Conservation (phyloP, 2,797 vertebrate species). For the Meda fulgida region DNA sequence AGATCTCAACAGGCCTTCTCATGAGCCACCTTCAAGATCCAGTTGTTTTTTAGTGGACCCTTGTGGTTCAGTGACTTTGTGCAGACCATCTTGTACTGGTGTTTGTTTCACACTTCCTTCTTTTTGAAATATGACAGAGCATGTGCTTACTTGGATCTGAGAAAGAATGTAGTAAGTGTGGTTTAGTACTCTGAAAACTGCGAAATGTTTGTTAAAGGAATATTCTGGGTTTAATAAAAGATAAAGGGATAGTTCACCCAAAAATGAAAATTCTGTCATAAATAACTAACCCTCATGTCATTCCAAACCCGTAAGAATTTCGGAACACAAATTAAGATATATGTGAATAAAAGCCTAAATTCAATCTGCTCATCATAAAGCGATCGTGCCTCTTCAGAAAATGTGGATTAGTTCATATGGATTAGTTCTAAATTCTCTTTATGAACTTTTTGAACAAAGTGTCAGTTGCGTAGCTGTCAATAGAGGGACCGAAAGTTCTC, state of each 20-base stretch:
- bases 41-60: conserved; percentile 1
- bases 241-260: too few relatives aligned
- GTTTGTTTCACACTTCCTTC: conserved; percentile 16
- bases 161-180: background rate
- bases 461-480: too few relatives aligned
- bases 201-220: background rate
- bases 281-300: too few relatives aligned
- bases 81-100: background rate
- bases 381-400: too few relatives aligned
- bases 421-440: too few relatives aligned
- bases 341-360: too few relatives aligned
- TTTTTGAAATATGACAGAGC: background rate
- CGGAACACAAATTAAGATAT: background rate
- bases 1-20: background rate
- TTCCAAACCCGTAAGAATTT: background rate
- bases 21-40: background rate
- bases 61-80: background rate
- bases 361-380: too few relatives aligned
- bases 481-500: too few relatives aligned
- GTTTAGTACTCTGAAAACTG: conserved; percentile 6
- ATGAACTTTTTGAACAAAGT: too few relatives aligned
- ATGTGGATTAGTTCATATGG: too few relatives aligned
- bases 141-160: background rate
- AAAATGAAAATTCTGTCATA: too few relatives aligned
- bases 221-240: background rate